Conservation (phyloP, 2,888 invertebrate genomes). For the Dorcus hopei region DNA sequence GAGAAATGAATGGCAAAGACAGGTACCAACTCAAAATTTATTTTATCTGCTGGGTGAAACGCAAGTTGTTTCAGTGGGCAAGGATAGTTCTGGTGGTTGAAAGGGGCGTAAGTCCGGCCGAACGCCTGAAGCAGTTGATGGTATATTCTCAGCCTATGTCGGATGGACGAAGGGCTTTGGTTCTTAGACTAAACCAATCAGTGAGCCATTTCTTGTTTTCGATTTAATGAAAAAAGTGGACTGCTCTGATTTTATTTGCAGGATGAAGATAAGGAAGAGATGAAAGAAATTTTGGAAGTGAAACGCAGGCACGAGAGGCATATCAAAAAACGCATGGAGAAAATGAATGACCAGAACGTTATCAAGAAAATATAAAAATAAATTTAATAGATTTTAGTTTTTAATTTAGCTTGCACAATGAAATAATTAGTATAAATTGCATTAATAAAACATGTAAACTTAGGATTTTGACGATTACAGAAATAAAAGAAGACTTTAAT, state of each 20-base stretch:
- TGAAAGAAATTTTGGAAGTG: constrained; percentile 91
- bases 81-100: constrained; percentile 96
- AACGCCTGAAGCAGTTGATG: constrained; percentile 79
- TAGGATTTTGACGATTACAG: no score
- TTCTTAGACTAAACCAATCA: constrained; percentile 83
- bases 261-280: constrained; percentile 92
- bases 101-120: constrained; percentile 88
- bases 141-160: constrained; percentile 95
- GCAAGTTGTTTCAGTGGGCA: constrained; percentile 71
- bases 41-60: background rate
- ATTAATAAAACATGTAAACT: no score
- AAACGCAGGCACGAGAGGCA: constrained; percentile 80
- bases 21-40: constrained; percentile 50
- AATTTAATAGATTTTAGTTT: no score
- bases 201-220: constrained; percentile 51
- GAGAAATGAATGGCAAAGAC: constrained; percentile 95
- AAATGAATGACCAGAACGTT: constrained; percentile 2
- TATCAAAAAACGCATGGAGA: constrained; percentile 61
- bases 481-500: no score
- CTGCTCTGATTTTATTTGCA: constrained; percentile 43
- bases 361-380: background rate
- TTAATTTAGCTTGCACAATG: no score
- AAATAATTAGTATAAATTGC: no score
- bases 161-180: constrained; percentile 79
- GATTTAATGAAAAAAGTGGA: background rate